These are phyloP conservation scores for Ostrea denselamellosa DNA, from an alignment of 1,140 invertebrate species.

Conservation along the genomic window DNA sequence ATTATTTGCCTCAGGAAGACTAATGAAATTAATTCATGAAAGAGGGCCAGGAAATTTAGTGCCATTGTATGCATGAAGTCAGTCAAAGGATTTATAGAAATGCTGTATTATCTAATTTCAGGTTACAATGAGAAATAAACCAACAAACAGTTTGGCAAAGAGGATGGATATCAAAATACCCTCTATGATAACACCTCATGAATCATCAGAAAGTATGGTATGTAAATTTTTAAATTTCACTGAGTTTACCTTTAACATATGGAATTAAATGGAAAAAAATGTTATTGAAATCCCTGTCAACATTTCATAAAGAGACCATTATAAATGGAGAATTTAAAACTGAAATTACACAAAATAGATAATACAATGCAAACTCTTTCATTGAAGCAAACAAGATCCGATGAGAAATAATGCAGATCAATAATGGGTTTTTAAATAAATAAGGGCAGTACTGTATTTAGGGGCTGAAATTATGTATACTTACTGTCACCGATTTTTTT, in stretches of 20 bases:
- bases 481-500: background rate
- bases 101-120: background rate
- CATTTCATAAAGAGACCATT: constrained; percentile 28
- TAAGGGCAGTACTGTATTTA: constrained; percentile 1
- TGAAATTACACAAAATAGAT: constrained; percentile 20
- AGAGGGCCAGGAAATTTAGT: too few relatives aligned
- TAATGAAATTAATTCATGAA: too few relatives aligned
- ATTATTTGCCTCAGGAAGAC: too few relatives aligned
- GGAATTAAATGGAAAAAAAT: constrained; percentile 6
- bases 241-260: background rate
- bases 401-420: constrained; percentile 31
- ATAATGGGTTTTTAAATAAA: constrained; percentile 5
- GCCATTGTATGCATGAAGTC: too few relatives aligned
- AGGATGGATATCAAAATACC: background rate
- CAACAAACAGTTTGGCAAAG: background rate
- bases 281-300: constrained; percentile 2
- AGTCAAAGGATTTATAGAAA: too few relatives aligned
- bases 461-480: background rate
- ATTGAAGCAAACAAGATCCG: background rate
- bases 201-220: background rate
- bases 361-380: background rate
- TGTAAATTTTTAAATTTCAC: background rate
- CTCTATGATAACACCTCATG: background rate
- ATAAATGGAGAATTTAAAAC: constrained; percentile 37
- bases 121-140: background rate